Conservation (phyloP, 2,888 invertebrate genomes). For the Leucozona laternaria region DNA sequence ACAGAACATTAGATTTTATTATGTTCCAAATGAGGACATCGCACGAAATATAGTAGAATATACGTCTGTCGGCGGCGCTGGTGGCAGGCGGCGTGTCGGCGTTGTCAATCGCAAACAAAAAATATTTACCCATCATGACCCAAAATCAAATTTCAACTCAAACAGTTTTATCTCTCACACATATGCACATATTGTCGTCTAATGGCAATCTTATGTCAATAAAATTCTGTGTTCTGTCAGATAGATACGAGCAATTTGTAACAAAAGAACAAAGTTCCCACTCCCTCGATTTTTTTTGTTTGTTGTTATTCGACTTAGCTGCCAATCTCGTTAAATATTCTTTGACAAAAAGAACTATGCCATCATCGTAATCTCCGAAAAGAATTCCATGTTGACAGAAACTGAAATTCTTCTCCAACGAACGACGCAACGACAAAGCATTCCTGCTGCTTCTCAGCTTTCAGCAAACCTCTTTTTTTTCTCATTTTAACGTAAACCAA, state of each 20-base stretch:
- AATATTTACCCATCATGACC: constrained; percentile 55
- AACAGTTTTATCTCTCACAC: constrained; percentile 62
- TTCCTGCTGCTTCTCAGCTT: constrained; percentile 4
- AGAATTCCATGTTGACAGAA: neutral
- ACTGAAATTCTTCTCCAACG: constrained; percentile 12
- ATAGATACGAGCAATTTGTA: constrained; percentile 4
- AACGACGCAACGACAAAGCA: no score
- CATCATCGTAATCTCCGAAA: constrained; percentile 6
- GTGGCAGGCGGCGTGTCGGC: neutral
- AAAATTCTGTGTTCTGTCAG: constrained; percentile 38
- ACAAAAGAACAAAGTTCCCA: constrained; percentile 34
- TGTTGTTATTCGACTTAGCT: neutral
- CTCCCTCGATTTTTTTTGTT: neutral
- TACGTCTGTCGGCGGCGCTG: neutral
- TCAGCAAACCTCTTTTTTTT: neutral
- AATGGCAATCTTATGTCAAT: constrained; percentile 72
- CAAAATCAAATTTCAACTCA: constrained; percentile 59
- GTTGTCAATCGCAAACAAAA: constrained; percentile 16
- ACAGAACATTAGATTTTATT: constrained; percentile 37
- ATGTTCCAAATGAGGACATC: constrained; percentile 56
- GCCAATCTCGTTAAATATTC: neutral
- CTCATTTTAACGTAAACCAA: constrained; percentile 38
- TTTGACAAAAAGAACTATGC: neutral
- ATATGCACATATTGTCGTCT: constrained; percentile 13
- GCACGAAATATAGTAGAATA: constrained; percentile 27